Evolutionary conservation across 2,113 vertebrate species (phyloP).

Genomic region (Petaurus breviceps): DNA sequence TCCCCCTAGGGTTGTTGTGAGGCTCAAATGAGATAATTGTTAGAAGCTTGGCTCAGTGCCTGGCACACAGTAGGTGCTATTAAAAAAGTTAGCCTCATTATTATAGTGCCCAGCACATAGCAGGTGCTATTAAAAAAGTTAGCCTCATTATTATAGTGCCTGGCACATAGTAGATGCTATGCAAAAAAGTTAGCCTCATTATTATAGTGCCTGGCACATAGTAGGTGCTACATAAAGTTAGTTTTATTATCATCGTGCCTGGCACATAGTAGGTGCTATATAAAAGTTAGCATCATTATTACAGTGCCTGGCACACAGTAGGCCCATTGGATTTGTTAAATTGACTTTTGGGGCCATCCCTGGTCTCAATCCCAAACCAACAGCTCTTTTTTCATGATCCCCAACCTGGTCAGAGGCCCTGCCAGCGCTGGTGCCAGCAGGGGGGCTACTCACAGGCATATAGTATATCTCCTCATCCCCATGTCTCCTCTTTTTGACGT

Average conservation of each 20-base stretch:
- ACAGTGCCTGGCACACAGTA: background rate
- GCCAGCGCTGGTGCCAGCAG: background rate
- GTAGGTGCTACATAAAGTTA: too few relatives aligned
- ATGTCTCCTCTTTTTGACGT: slow-evolving; percentile 92
- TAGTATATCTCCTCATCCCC: slow-evolving; percentile 97
- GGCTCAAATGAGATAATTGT: background rate
- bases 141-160: too few relatives aligned
- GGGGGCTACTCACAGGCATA: slow-evolving; percentile 89
- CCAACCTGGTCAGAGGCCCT: background rate
- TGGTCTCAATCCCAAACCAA: background rate
- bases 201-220: too few relatives aligned
- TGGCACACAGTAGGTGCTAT: background rate
- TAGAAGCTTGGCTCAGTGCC: background rate
- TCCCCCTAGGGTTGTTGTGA: background rate
- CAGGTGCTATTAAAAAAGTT: too few relatives aligned
- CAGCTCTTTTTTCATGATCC: background rate
- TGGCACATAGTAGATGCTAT: too few relatives aligned
- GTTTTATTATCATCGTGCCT: background rate
- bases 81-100: background rate
- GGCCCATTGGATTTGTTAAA: background rate
- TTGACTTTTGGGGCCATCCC: background rate
- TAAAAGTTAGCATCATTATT: background rate
- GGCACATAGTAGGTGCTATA: background rate
- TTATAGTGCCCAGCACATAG: too few relatives aligned
- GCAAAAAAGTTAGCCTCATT: too few relatives aligned